Evolutionary conservation across 2,888 invertebrate genomes (phyloP).

Genomic region (Latheticus oryzae): DNA sequence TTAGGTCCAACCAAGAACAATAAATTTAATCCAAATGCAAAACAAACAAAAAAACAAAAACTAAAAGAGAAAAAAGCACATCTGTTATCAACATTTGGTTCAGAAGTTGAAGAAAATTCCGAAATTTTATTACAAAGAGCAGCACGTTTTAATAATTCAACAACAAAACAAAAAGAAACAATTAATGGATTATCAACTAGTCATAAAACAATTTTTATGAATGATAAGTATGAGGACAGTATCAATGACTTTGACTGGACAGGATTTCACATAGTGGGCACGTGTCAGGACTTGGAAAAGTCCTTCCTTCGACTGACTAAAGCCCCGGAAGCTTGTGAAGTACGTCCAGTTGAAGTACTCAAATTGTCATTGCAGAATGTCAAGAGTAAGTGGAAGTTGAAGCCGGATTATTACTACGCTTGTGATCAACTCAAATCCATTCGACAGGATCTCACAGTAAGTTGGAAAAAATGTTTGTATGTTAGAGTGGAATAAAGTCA

Average conservation of each 20-base stretch:
- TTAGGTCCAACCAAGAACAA: constrained; percentile 67
- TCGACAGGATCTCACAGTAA: constrained; percentile 97
- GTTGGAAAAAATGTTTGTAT: too few relatives aligned
- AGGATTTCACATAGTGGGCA: constrained; percentile 92
- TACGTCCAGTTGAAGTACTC: constrained; percentile 90
- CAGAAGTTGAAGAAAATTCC: constrained; percentile 76
- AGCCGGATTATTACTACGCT: constrained; percentile 94
- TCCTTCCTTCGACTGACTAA: constrained; percentile 94
- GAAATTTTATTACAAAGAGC: constrained; percentile 89
- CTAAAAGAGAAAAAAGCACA: constrained; percentile 70
- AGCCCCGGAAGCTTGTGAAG: constrained; percentile 92
- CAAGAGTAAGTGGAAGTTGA: constrained; percentile 89
- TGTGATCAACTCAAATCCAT: constrained; percentile 99
- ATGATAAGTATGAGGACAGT: constrained; percentile 68
- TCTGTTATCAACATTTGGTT: constrained; percentile 76
- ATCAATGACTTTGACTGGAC: constrained; percentile 83
- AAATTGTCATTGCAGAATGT: constrained; percentile 88
- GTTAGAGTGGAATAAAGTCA: too few relatives aligned
- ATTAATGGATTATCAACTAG: constrained; percentile 4
- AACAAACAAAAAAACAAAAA: constrained; percentile 67
- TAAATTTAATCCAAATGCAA: constrained; percentile 64
- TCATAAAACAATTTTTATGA: constrained; percentile 30
- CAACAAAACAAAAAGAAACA: constrained; percentile 46
- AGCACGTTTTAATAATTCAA: constrained; percentile 84
- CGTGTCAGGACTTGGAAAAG: constrained; percentile 94